Evolutionary conservation across 53 echinoderm and acorn worm species (phyloP), one percentile per base, ranked within the genome.

Genomic region (Mesocentrotus franciscanus): DNA sequence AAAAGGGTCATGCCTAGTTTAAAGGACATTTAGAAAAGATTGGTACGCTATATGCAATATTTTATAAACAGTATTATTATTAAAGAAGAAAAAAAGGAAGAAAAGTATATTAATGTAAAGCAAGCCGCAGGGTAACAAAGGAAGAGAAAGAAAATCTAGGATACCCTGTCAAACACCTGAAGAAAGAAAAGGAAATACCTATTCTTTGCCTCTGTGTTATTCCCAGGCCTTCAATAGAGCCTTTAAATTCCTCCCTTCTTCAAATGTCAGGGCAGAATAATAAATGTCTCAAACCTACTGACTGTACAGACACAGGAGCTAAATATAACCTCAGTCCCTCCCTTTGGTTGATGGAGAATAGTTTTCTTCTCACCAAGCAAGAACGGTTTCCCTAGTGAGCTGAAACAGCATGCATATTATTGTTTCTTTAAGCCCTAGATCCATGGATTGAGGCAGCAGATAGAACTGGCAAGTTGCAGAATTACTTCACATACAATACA

Each of bases 151-250:
- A n/a, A 42, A 42, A 36, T 58, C 58, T 58, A n/a, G n/a, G 58
- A 58, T 58, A 57, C 87, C 14, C 27, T 87, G 58, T 87, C 56
- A 87, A 58, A 58, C 11, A 8, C 14, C 14, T 58, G n/a, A 66
- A n/a, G n/a, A 27, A 29, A 29, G n/a, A 15, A 84, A 84, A 58
- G 87, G 87, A 87, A 87, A 87, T 87, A 29, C n/a, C 87, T 58
- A 85, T 87, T 58, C 87, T 58, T 29, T 87, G 56, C 87, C 87
- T 87, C 15, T 87, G 87, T 87, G 87, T 58, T 87, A 56, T 87
- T 87, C 58, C 87, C 56, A 87, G 56, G 14, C 29, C 58, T 87
- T 87, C 87, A 57, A 87, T 58, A 87, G 87, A 87, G 58, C 87
- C 58, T 87, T 87, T 87, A 57, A 87, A 56, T 56, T 87, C 81